Evolutionary conservation across 2,797 vertebrate species (phyloP), one percentile per base, ranked within the genome.

Genomic region (Anguilla pacifica): DNA sequence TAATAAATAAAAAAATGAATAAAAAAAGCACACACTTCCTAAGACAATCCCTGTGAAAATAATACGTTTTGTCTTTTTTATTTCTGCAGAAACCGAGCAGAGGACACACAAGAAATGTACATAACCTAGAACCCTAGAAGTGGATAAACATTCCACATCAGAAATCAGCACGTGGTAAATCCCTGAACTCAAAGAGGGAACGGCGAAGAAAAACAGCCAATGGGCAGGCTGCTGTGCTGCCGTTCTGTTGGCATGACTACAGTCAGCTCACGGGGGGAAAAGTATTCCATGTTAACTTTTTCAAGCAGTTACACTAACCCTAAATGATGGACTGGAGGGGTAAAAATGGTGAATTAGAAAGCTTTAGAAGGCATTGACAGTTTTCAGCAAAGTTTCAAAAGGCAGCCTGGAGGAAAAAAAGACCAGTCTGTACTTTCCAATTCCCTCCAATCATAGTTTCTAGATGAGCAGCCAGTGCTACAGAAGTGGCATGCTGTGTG

Each of bases 311-410:
- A 92, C 87, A 89, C 89, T 91, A 90, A 91, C 87, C 90, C 88
- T 86, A 91, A 89, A 90, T 89, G 88, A 92, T 91, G 90, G 91
- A 91, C 88, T 43, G 39, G 53, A 13, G 91, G 93, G 92, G 93
- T 92, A 95, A 92, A 83, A 91, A 92, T 91, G 90, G 92, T 93
- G 95, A 91, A 94, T 94, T 93, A 94, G 89, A 91, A 89, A 94
- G 88, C 88, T 91, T 85, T 87, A 86, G 92, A 92, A 92, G 43
- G 13, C 86, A 35, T n/a, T 74, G 89, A 88, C 85, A 88, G 89
- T 88, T 70, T n/a, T 51, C 79, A 64, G 85, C 49, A 85, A 90
- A 90, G 85, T 53, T 83, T 49, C 19, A 22, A 79, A 43, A 46
- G 6, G 19, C 17, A 51, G 53, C 92, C 89, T 89, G 51, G 83